These are phyloP conservation scores for Beris morrisii DNA, from an alignment of 2,888 invertebrate species.

Conservation along the genomic window DNA sequence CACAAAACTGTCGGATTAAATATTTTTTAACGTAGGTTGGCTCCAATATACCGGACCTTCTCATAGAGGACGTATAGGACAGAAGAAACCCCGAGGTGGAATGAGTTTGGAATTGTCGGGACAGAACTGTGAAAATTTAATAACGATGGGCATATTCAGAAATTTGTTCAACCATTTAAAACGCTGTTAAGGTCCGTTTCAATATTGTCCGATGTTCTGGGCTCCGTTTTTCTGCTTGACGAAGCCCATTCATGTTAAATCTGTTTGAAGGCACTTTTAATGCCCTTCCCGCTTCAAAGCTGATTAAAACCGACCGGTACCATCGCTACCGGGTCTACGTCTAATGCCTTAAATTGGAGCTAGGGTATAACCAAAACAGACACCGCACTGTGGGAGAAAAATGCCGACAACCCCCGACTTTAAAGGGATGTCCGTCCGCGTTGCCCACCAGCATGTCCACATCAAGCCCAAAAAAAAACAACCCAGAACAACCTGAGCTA, in stretches of 20 bases:
- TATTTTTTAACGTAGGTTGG: constrained; percentile 33
- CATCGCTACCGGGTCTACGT: background rate
- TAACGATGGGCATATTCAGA: constrained; percentile 35
- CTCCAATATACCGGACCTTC: no score
- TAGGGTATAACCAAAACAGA: background rate
- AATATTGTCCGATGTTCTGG: constrained; percentile 13
- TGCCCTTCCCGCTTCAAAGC: constrained; percentile 3
- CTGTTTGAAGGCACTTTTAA: constrained; percentile 4
- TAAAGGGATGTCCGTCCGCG: no score
- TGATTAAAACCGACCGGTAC: no score
- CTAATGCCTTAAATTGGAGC: background rate
- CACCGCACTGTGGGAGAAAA: no score
- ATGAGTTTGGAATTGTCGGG: no score
- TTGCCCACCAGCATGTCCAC: no score
- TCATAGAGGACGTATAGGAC: no score
- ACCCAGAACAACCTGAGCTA: constrained; percentile 6
- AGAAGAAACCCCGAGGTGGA: background rate
- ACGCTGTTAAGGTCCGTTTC: constrained; percentile 37
- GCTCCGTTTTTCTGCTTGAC: constrained; percentile 25
- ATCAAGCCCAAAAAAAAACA: no score
- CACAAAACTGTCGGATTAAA: constrained; percentile 37
- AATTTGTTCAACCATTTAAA: constrained; percentile 39
- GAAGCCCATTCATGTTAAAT: constrained; percentile 26
- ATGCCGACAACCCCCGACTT: no score
- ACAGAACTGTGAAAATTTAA: constrained; percentile 23